Evolutionary conservation across 2,888 invertebrate species (phyloP).

Genomic region (Iphiclides podalirius): DNA sequence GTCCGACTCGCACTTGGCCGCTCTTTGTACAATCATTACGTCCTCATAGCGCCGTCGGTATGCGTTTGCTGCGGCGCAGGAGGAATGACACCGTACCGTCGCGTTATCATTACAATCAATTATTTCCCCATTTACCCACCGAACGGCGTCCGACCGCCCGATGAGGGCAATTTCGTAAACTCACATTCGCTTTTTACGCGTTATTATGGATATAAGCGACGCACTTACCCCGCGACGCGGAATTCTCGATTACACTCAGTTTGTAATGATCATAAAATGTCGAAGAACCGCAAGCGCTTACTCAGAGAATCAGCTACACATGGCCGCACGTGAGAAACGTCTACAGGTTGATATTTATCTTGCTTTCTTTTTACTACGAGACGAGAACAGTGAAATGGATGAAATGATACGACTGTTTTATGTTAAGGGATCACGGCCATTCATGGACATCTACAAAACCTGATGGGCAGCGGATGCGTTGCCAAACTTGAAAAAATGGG

Average conservation of each 20-base stretch:
- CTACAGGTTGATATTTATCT: no score
- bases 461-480: no score
- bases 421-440: no score
- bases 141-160: conserved; percentile 44
- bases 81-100: conserved; percentile 52
- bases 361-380: no score
- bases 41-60: conserved; percentile 46
- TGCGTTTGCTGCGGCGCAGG: conserved; percentile 33
- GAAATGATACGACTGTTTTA: not conserved
- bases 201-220: conserved; percentile 42
- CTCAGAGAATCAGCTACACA: conserved; percentile 31
- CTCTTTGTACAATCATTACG: conserved; percentile 51
- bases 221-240: conserved; percentile 40
- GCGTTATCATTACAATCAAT: conserved; percentile 65
- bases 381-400: no score
- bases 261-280: conserved; percentile 38
- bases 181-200: conserved; percentile 52
- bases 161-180: conserved; percentile 52
- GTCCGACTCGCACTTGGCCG: no score
- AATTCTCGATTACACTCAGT: conserved; percentile 44
- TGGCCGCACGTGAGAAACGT: conserved; percentile 28
- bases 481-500: no score
- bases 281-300: conserved; percentile 27
- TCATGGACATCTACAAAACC: no score
- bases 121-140: conserved; percentile 51